These are phyloP conservation scores for Esox niger DNA, from an alignment of 2,113 vertebrate genomes.

Conservation along the genomic window DNA sequence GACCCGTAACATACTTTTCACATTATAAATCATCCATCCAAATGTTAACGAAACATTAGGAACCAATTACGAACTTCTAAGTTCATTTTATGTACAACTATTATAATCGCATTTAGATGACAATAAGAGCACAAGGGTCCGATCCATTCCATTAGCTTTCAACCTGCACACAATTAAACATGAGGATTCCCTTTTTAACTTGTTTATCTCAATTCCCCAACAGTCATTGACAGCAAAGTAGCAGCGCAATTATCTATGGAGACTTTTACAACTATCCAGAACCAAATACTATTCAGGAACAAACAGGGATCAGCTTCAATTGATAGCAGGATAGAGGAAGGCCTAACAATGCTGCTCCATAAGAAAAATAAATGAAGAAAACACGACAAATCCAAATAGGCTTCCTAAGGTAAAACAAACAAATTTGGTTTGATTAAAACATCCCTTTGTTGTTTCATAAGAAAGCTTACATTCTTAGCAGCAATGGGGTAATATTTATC, in stretches of 20 bases:
- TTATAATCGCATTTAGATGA: constrained; percentile 14
- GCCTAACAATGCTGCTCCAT: not conserved
- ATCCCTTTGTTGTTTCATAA: constrained; percentile 7
- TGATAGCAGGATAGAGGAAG: constrained; percentile 8
- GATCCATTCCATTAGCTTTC: constrained; percentile 25
- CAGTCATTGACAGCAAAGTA: constrained; percentile 45
- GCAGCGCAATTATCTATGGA: constrained; percentile 27
- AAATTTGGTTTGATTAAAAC: constrained; percentile 26
- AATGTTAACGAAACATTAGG: constrained; percentile 11
- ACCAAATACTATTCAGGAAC: constrained; percentile 18
- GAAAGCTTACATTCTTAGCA: not conserved
- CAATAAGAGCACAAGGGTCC: not conserved
- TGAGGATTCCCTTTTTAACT: constrained; percentile 30
- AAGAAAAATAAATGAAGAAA: not conserved
- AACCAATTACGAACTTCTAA: not conserved
- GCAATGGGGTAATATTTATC: not conserved
- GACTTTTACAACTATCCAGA: constrained; percentile 8
- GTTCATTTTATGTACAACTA: not conserved
- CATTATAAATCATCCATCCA: constrained; percentile 58
- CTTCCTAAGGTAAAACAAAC: constrained; percentile 2
- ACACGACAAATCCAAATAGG: not conserved
- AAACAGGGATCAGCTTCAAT: constrained; percentile 3
- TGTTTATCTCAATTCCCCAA: constrained; percentile 29
- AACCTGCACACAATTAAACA: constrained; percentile 10
- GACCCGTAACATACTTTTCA: constrained; percentile 37